A percentile compares a stretch with the other conserved stretches of the same genome.
Conservation (phyloP, 2,113 vertebrate species). For the Hiodon tergisus region DNA sequence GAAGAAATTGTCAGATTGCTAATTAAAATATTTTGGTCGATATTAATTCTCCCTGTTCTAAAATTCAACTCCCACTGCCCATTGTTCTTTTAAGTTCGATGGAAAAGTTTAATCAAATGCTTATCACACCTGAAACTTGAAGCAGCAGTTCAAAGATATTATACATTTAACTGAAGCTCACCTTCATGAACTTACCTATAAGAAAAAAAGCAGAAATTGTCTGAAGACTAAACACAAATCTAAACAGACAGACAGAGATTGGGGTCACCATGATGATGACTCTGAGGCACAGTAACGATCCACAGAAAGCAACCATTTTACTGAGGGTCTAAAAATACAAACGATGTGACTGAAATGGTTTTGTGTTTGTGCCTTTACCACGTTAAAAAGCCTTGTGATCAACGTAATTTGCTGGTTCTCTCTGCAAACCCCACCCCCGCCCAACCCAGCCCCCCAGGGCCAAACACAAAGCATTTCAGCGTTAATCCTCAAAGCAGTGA, state of each 20-base stretch:
- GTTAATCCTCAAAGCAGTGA: conserved; percentile 7
- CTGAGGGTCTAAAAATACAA: not conserved
- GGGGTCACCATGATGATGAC: no score
- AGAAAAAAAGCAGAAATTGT: not conserved
- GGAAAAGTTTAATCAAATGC: not conserved
- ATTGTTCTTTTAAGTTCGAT: not conserved
- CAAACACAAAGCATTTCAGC: conserved; percentile 5
- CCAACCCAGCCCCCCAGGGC: not conserved
- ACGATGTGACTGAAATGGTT: conserved; percentile 3
- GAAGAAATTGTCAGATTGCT: no score
- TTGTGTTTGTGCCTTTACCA: not conserved
- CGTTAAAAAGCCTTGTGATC: conserved; percentile 3
- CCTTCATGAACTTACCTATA: not conserved
- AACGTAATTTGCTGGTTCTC: not conserved
- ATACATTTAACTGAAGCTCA: not conserved
- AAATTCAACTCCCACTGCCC: no score
- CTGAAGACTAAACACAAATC: no score
- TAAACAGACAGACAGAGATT: no score
- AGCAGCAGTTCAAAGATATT: not conserved
- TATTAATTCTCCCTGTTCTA: no score
- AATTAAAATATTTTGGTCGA: no score
- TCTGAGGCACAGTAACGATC: no score
- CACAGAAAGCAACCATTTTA: no score
- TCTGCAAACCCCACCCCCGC: not conserved
- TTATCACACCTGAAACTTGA: not conserved